A percentile compares a stretch with the other conserved stretches of the same genome.
These are phyloP conservation scores for Cheilosia grossa DNA, from an alignment of 2,888 invertebrate species.

Conservation along the genomic window DNA sequence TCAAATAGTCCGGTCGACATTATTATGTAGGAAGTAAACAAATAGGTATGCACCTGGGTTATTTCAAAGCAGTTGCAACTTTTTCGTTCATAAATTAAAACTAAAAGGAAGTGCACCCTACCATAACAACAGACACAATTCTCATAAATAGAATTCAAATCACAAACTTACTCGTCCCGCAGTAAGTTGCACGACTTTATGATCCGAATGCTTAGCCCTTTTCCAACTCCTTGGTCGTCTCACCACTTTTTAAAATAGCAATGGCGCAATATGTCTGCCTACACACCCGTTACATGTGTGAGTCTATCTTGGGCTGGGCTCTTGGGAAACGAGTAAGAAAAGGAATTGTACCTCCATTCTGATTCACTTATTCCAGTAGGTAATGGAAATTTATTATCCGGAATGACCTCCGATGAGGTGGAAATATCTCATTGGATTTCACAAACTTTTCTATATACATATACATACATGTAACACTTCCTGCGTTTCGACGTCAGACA, in stretches of 20 bases:
- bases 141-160: slow-evolving; percentile 17
- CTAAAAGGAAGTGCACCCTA: neutral
- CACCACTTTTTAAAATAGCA: neutral
- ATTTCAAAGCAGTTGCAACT: too few relatives aligned
- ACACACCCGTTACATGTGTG: slow-evolving; percentile 4
- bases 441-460: neutral
- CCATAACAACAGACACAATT: neutral
- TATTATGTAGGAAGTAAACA: too few relatives aligned
- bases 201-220: slow-evolving; percentile 27
- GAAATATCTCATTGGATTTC: slow-evolving; percentile 79
- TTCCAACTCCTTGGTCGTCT: neutral
- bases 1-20: too few relatives aligned
- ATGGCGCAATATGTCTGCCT: neutral
- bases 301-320: neutral
- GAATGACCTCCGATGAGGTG: slow-evolving; percentile 83
- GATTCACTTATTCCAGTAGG: slow-evolving; percentile 80
- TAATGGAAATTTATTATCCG: slow-evolving; percentile 81
- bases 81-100: too few relatives aligned
- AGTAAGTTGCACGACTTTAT: slow-evolving; percentile 50
- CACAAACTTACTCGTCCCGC: slow-evolving; percentile 4
- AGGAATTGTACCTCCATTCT: slow-evolving; percentile 3
- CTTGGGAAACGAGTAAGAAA: neutral
- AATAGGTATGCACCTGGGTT: too few relatives aligned
- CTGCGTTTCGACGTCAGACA: too few relatives aligned
- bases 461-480: too few relatives aligned